These are phyloP conservation scores for Branchellion lobata DNA, from an alignment of 2,888 invertebrate species.

Conservation along the genomic window DNA sequence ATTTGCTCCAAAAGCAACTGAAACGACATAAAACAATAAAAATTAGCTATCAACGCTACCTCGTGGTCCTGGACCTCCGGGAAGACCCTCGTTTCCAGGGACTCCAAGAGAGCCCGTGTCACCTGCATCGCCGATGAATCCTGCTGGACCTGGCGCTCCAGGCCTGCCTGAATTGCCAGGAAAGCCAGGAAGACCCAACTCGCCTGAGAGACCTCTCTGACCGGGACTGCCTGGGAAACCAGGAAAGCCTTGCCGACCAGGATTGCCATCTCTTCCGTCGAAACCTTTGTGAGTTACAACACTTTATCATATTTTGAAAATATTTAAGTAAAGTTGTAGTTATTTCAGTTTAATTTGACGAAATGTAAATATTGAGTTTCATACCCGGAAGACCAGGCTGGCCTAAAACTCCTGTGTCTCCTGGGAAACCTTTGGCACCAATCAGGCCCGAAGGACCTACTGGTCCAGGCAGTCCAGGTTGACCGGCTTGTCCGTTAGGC, in stretches of 20 bases:
- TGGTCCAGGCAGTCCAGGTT: not conserved
- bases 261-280: conserved; percentile 17
- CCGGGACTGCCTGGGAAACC: conserved; percentile 36
- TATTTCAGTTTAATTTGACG: too few relatives aligned
- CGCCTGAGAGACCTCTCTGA: conserved; percentile 26
- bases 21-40: too few relatives aligned
- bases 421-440: conserved; percentile 1
- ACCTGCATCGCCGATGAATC: not conserved
- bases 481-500: not conserved
- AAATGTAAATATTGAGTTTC: too few relatives aligned
- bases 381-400: conserved; percentile 5
- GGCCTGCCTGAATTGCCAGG: conserved; percentile 9
- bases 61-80: not conserved
- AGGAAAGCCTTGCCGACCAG: conserved; percentile 19
- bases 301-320: too few relatives aligned
- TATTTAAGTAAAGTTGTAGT: too few relatives aligned
- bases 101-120: not conserved
- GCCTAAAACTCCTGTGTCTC: conserved; percentile 10
- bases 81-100: not conserved
- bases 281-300: conserved; percentile 12
- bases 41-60: too few relatives aligned
- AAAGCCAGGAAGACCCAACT: conserved; percentile 26
- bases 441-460: not conserved
- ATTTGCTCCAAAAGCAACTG: too few relatives aligned
- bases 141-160: not conserved